Base-by-base conservation (phyloP, 2,797 vertebrate genomes). In the Sorex maritimensis region DNA sequence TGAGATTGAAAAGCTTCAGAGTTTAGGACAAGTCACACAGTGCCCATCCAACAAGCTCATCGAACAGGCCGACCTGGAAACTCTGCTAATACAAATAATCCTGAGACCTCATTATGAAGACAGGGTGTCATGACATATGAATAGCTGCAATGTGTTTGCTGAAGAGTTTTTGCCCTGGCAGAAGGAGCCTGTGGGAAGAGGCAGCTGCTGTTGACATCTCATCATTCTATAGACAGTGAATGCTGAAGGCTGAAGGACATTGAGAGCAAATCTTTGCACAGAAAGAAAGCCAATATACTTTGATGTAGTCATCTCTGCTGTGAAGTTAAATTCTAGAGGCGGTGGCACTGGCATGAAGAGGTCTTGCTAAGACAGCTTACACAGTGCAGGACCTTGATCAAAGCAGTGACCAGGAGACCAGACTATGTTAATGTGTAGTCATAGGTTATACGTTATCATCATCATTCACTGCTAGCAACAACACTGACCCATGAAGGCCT, bases 191-290 rank as follows among this genome's bases (percentile, higher is more conserved):
- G 41, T 41, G 87, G 92, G 87, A 78, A 67, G 4, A 87, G 49
- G 67, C 73, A 10, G 71, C 81, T 91, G n/a, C 89, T 81, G 95
- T 0, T 94, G 84, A 91, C 28, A 90, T 65, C 69, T 88, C 0
- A 1, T 46, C 5, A 6, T 87, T 96, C 74, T 28, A 94, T 30
- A 97, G 95, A 94, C 92, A 91, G 88, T 83, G 96, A 96, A 52
- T 23, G 80, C 74, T 75, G 93, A 23, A 86, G 92, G 83, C 95
- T 94, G 67, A 92, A 86, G 94, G 77, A 67, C 93, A 86, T 96
- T 63, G 81, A 84, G 91, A 96, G 81, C 3, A 84, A 90, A 88
- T 86, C 68, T 88, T 14, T 95, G 92, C 94, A 92, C 55, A 77
- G 55, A 14, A 88, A 97, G 74, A 83, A 97, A 97, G 82, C 83